Evolutionary conservation across 2,113 vertebrate genomes (phyloP), one percentile per base, ranked within the genome.

Genomic region (Mus spicilegus): DNA sequence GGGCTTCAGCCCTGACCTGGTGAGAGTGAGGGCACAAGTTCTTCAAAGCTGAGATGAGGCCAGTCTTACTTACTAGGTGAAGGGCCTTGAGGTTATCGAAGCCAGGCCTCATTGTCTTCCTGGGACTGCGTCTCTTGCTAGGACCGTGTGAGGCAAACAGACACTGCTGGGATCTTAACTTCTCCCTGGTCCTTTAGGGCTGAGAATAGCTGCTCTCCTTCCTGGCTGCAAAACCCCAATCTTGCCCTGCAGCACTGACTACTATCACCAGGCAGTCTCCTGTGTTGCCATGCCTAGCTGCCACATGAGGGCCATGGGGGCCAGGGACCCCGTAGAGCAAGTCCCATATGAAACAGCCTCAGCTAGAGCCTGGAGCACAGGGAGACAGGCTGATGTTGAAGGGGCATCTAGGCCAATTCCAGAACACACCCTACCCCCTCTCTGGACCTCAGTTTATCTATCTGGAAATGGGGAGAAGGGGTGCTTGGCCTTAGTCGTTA

Each of bases 361-460:
- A 77, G 54, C 42, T 61, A 19, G 76, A 89, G 63, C 46, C 92
- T n/a, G 24, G 39, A 51, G 39, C 8, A 69, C 28, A 70, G 46
- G 12, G 30, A 49, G 42, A 70, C 33, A 54, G 30, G 63, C 10
- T 36, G 42, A 42, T 69, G 63, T 51, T 4, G 54, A 87, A 76
- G 10, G 16, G 65, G 22, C 1, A 1, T 22, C 78, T 65, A 65
- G 26, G 63, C 19, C 30, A 9, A 24, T 42, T 22, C 39, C 78
- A 75, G n/a, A 46, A 39, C 0, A 2, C 56, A 33, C 3, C 49
- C 17, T 51, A 87, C 22, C 58, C 70, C 46, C 26, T 63, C 78
- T 56, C 54, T 19, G 73, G 86, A 54, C 77, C 30, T 84, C 69
- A 87, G 84, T 97, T 95, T 87, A 81, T 54, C 67, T 36, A 36